Conservation (phyloP, 2,888 invertebrate species). For the Pristionchus maxplancki region DNA sequence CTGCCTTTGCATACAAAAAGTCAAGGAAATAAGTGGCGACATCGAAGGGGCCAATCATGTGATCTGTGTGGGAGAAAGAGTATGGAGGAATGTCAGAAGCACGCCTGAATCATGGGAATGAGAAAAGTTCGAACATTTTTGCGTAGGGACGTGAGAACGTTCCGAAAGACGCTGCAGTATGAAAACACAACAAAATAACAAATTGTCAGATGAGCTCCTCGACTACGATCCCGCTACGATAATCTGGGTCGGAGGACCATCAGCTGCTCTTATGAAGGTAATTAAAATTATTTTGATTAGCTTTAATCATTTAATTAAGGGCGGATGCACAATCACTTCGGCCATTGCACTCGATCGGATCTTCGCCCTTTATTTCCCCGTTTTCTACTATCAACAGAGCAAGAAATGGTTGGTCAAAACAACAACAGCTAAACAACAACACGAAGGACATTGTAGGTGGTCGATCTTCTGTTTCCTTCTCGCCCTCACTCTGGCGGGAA, state of each 20-base stretch:
- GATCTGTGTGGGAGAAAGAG: constrained; percentile 1
- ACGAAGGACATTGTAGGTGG: constrained; percentile 50
- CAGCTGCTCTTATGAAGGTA: constrained; percentile 58
- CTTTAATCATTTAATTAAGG: neutral
- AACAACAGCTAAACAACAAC: neutral
- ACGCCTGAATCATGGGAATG: neutral
- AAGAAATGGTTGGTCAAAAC: constrained; percentile 53
- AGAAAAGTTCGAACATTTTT: neutral
- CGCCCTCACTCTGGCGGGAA: constrained; percentile 54
- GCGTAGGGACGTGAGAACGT: neutral
- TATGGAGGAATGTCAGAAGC: neutral
- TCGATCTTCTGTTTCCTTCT: constrained; percentile 54
- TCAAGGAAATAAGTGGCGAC: neutral
- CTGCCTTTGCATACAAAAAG: neutral
- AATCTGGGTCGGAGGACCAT: constrained; percentile 56
- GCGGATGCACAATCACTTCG: constrained; percentile 59
- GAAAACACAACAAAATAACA: neutral
- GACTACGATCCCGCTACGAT: constrained; percentile 55
- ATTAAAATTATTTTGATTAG: neutral
- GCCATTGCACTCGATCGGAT: constrained; percentile 58
- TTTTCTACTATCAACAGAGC: constrained; percentile 55
- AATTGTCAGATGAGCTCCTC: constrained; percentile 49
- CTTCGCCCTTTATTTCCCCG: constrained; percentile 56
- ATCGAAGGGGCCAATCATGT: neutral
- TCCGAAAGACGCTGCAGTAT: neutral